Percentiles rank a stretch among this genome's conserved stretches.
Conservation (phyloP, 2,797 vertebrate species). For the Notolepis coatsorum region DNA sequence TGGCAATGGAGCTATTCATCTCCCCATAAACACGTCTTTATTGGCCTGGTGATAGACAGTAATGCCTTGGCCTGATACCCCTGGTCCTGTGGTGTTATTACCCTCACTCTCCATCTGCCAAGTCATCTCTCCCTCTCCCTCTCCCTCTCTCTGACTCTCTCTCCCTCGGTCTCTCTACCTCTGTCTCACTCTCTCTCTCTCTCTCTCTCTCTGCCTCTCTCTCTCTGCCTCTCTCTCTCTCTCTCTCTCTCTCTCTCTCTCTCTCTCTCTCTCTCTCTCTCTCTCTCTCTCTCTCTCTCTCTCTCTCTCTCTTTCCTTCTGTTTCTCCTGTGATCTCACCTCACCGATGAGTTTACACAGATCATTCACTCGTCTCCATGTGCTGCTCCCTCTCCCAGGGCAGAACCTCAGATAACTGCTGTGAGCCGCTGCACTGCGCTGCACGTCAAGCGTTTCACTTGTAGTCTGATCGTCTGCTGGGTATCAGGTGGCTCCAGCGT, state of each 20-base stretch:
- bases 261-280: not conserved
- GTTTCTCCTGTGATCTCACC: constrained; percentile 11
- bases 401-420: not conserved
- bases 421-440: not conserved
- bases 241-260: not conserved
- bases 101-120: constrained; percentile 39
- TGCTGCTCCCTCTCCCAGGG: no score
- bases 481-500: no score
- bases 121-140: not conserved
- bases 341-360: not conserved
- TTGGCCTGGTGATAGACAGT: constrained; percentile 66
- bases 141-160: no score
- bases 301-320: not conserved
- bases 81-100: constrained; percentile 31
- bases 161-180: no score
- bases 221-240: not conserved
- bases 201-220: not conserved
- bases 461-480: no score
- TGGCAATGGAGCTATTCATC: constrained; percentile 66
- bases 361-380: constrained; percentile 41
- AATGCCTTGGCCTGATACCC: constrained; percentile 63
- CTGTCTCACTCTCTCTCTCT: not conserved
- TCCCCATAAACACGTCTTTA: constrained; percentile 58
- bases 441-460: constrained; percentile 24
- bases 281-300: not conserved